A percentile compares a stretch with the other conserved stretches of the same genome.
Conservation (phyloP, 2,888 invertebrate species). For the Thecocarcelia acutangulata region DNA sequence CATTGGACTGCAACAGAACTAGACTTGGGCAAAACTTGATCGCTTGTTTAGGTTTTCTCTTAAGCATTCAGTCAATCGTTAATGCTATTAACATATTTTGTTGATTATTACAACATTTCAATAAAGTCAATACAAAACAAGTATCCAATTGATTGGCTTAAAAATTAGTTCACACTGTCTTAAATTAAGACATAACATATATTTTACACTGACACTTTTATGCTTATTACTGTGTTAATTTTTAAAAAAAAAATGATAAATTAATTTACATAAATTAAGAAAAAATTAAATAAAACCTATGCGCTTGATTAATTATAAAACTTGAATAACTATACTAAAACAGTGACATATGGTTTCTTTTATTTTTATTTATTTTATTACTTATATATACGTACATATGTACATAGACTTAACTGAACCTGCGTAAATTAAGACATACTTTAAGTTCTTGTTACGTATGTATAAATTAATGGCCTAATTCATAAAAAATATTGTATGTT, state of each 20-base stretch:
- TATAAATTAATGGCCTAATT: too few relatives aligned
- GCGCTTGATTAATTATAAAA: too few relatives aligned
- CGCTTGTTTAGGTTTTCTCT: conserved; percentile 18
- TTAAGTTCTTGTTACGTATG: too few relatives aligned
- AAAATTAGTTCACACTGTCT: conserved; percentile 26
- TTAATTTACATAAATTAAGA: too few relatives aligned
- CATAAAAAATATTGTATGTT: too few relatives aligned
- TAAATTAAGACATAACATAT: conserved; percentile 49
- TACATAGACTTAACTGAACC: too few relatives aligned
- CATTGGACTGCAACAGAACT: conserved; percentile 18
- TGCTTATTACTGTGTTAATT: neutral
- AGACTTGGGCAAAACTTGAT: neutral
- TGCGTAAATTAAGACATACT: too few relatives aligned
- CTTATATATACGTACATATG: too few relatives aligned
- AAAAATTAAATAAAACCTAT: too few relatives aligned
- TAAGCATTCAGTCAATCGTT: conserved; percentile 20
- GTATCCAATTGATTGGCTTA: conserved; percentile 33
- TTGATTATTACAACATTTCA: conserved; percentile 53
- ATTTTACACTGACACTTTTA: neutral
- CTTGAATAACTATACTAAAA: too few relatives aligned
- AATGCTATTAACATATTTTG: conserved; percentile 58
- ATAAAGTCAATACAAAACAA: conserved; percentile 20
- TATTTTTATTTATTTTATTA: too few relatives aligned
- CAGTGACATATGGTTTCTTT: too few relatives aligned
- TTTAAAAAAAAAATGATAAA: neutral